Conservation (phyloP, 2,888 invertebrate genomes). For the Glyphotaelius pellucidus region DNA sequence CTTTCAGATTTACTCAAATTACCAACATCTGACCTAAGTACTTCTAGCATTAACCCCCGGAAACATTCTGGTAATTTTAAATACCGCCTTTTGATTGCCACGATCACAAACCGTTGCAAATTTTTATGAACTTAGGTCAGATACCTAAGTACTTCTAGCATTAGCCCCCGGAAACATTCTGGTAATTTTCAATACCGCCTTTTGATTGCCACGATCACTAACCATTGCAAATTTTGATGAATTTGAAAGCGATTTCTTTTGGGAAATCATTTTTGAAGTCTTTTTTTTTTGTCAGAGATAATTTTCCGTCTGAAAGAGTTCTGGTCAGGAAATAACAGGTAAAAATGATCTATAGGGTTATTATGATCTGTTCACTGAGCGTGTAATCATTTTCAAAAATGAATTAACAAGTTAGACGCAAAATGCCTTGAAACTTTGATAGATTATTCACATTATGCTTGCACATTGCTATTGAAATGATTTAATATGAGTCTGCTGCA, state of each 20-base stretch:
- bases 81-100: too few species aligned
- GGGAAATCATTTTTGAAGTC: not conserved
- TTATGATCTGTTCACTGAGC: not conserved
- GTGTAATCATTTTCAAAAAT: not conserved
- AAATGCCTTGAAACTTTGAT: not conserved
- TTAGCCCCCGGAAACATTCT: too few species aligned
- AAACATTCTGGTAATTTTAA: too few species aligned
- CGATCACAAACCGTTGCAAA: too few species aligned
- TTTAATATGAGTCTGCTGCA: not conserved
- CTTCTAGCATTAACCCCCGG: too few species aligned
- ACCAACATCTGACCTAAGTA: too few species aligned
- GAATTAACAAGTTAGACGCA: not conserved
- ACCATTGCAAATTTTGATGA: not conserved
- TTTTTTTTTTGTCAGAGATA: not conserved
- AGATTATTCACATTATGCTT: not conserved
- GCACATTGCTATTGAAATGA: not conserved
- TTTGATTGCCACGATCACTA: too few species aligned
- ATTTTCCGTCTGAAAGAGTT: not conserved
- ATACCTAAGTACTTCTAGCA: too few species aligned
- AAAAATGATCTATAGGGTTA: not conserved
- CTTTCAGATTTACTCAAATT: too few species aligned
- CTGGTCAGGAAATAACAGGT: not conserved
- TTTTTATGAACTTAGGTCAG: too few species aligned
- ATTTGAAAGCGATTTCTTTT: not conserved
- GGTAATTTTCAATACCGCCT: too few species aligned